A percentile compares a stretch with the other conserved stretches of the same genome.
Evolutionary conservation across 2,113 vertebrate species (phyloP).

Genomic region (Psilopsiagon aurifrons): DNA sequence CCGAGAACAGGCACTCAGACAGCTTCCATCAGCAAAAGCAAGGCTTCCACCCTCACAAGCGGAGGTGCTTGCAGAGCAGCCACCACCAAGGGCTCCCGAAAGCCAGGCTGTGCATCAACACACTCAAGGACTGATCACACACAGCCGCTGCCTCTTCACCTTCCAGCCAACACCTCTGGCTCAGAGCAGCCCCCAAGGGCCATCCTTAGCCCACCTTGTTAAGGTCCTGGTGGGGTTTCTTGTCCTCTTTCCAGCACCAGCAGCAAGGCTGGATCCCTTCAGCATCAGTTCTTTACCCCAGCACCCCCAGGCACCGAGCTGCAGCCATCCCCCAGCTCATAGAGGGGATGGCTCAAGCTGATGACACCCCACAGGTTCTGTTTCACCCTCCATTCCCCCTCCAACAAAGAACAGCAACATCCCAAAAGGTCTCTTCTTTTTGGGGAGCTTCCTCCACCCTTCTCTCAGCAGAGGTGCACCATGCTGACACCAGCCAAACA

Average conservation of each 20-base stretch:
- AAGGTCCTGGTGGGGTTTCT: neutral
- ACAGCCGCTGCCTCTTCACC: neutral
- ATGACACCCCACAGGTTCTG: accelerated
- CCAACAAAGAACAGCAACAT: neutral
- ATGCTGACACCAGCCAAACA: neutral
- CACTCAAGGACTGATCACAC: neutral
- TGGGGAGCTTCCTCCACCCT: accelerated
- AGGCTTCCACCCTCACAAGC: neutral
- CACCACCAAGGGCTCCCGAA: neutral
- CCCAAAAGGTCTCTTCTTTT: neutral
- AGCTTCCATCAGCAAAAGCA: neutral
- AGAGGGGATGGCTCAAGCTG: neutral
- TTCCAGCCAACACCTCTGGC: neutral
- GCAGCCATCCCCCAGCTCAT: neutral
- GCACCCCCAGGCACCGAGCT: neutral
- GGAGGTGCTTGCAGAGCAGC: neutral
- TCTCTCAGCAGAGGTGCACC: neutral
- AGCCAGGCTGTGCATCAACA: neutral
- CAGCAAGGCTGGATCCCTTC: neutral
- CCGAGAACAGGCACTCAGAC: neutral
- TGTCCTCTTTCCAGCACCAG: neutral
- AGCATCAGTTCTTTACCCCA: neutral
- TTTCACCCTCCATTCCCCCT: neutral
- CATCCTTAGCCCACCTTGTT: accelerated
- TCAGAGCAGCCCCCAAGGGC: neutral